Evolutionary conservation across 2,888 invertebrate species (phyloP).

Genomic region (Tiliacea citrago): DNA sequence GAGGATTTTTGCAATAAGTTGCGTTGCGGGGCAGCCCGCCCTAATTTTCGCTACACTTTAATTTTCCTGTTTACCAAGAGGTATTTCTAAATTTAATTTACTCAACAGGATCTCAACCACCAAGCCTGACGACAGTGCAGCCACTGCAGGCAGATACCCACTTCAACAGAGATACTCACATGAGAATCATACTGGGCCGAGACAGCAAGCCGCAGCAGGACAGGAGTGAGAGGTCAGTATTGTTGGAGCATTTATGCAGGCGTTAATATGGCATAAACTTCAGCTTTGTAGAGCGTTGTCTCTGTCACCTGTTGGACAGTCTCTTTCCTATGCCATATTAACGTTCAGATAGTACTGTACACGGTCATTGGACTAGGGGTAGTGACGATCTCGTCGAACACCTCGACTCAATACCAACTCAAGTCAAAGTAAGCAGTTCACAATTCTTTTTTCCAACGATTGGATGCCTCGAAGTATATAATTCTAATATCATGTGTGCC

Average conservation of each 20-base stretch:
- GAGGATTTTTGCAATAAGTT: background rate
- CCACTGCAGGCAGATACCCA: constrained; percentile 93
- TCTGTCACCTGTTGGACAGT: no score
- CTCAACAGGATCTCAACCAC: constrained; percentile 80
- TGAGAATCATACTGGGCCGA: constrained; percentile 96
- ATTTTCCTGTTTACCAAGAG: background rate
- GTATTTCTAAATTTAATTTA: background rate
- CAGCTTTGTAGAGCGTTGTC: no score
- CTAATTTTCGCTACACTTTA: background rate
- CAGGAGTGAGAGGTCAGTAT: constrained; percentile 78
- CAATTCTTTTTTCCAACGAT: no score
- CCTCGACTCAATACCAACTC: no score
- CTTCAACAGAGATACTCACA: constrained; percentile 97
- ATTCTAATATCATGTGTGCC: no score
- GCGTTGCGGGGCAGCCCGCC: background rate
- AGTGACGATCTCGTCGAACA: no score
- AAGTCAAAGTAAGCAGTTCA: no score
- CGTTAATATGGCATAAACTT: no score
- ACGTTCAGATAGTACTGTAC: no score
- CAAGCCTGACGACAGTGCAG: constrained; percentile 80
- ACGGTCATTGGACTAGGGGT: no score
- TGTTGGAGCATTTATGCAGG: background rate
- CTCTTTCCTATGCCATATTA: no score
- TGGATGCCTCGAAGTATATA: no score
- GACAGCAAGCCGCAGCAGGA: constrained; percentile 81